Evolutionary conservation across 2,113 vertebrate genomes (phyloP).

Genomic region (Piprites chloris): DNA sequence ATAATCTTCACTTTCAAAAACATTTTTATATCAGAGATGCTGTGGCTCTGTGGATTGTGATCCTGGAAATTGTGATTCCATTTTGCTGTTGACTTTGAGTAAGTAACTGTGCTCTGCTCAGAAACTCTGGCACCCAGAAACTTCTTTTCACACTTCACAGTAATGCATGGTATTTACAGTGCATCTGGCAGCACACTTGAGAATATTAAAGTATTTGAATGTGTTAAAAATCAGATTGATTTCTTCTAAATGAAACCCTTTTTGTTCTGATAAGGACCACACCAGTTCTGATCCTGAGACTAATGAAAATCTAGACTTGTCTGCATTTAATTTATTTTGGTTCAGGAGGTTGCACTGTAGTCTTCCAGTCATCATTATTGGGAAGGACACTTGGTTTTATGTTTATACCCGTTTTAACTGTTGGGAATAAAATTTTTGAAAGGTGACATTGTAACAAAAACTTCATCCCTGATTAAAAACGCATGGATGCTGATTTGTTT

Average conservation of each 20-base stretch:
- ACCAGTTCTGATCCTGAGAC: background rate
- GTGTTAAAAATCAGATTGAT: background rate
- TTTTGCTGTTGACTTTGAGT: background rate
- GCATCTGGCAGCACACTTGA: background rate
- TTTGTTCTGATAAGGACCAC: background rate
- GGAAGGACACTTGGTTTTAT: background rate
- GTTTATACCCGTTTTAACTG: background rate
- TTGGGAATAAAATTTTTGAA: background rate
- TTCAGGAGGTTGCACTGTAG: background rate
- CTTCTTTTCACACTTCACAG: background rate
- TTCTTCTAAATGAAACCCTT: background rate
- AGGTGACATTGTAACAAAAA: background rate
- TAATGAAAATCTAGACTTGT: background rate
- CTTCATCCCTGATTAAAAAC: background rate
- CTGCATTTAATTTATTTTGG: background rate
- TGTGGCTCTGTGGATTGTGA: rapidly evolving
- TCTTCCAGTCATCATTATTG: background rate
- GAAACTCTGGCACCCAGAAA: background rate
- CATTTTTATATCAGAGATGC: background rate
- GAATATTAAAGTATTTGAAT: background rate
- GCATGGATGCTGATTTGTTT: background rate
- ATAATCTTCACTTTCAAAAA: background rate
- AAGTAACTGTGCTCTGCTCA: too few relatives aligned
- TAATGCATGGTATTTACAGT: background rate
- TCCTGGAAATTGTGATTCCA: background rate